Conservation (phyloP, 2,797 vertebrate species). For the Sebastes matsubarae region DNA sequence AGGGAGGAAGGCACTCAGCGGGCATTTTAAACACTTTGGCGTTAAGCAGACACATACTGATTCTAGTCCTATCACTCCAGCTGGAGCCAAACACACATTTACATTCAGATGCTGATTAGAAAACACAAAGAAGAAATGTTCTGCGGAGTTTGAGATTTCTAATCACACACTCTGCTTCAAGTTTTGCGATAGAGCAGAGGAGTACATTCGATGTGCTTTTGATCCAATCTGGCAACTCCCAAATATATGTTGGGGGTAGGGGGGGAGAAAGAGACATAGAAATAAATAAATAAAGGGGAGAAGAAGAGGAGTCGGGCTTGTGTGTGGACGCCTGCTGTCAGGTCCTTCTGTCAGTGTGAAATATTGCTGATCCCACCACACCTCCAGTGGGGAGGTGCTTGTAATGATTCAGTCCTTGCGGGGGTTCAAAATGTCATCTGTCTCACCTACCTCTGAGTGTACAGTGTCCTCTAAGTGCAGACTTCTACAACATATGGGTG, state of each 20-base stretch:
- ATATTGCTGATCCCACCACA: constrained; percentile 83
- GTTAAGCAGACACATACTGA: constrained; percentile 74
- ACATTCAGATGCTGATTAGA: constrained; percentile 73
- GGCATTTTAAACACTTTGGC: constrained; percentile 79
- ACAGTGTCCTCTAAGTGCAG: constrained; percentile 58
- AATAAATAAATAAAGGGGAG: constrained; percentile 50
- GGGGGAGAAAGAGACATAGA: constrained; percentile 6
- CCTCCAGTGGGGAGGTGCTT: constrained; percentile 77
- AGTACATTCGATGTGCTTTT: constrained; percentile 50
- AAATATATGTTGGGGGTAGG: constrained; percentile 1
- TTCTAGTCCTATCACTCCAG: constrained; percentile 61
- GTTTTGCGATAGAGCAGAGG: constrained; percentile 29
- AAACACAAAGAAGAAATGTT: constrained; percentile 66
- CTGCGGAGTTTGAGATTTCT: constrained; percentile 52
- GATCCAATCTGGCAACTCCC: constrained; percentile 58
- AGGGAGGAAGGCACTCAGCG: constrained; percentile 41
- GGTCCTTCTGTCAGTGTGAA: constrained; percentile 85
- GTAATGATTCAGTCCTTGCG: constrained; percentile 81
- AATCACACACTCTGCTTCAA: constrained; percentile 33
- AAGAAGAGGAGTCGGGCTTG: constrained; percentile 57
- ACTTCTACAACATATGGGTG: constrained; percentile 6
- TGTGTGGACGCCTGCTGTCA: constrained; percentile 75
- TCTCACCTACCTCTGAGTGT: constrained; percentile 69
- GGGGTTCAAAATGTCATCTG: constrained; percentile 81
- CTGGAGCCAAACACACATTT: constrained; percentile 66